Evolutionary conservation across 2,888 invertebrate genomes (phyloP).

Genomic region (Apotomis capreana): DNA sequence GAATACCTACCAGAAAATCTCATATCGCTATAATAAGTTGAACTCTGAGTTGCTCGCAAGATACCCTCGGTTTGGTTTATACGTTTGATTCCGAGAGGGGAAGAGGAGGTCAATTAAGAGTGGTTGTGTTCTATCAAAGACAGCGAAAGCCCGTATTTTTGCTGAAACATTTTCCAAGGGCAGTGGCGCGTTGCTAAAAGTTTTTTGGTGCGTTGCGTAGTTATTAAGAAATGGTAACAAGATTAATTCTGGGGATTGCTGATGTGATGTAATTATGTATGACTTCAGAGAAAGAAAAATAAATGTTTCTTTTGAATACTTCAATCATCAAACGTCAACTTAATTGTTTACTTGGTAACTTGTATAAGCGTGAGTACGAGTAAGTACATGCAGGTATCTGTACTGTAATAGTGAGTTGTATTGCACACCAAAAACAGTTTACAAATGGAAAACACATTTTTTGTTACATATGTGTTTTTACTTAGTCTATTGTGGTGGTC

Average conservation of each 20-base stretch:
- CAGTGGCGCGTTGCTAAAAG: constrained; percentile 50
- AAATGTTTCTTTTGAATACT: too few species aligned
- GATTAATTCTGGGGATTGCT: constrained; percentile 17
- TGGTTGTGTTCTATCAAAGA: constrained; percentile 54
- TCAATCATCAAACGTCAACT: too few species aligned
- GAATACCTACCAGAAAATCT: constrained; percentile 61
- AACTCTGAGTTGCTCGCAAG: constrained; percentile 43
- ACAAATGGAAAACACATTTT: too few species aligned
- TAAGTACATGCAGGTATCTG: too few species aligned
- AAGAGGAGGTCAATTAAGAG: constrained; percentile 47
- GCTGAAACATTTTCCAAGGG: constrained; percentile 59
- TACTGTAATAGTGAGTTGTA: too few species aligned
- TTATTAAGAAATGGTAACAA: constrained; percentile 34
- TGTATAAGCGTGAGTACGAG: too few species aligned
- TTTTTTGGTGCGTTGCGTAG: constrained; percentile 50
- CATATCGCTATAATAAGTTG: constrained; percentile 50
- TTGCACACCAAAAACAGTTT: too few species aligned
- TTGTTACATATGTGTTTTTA: too few species aligned
- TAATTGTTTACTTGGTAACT: too few species aligned
- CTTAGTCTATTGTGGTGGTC: too few species aligned
- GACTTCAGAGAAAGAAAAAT: not conserved
- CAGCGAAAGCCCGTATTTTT: constrained; percentile 52
- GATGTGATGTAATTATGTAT: constrained; percentile 3
- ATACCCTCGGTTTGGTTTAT: constrained; percentile 18
- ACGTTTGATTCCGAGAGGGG: constrained; percentile 36